These are phyloP conservation scores for Alosa sapidissima DNA, from an alignment of 2,797 vertebrate species.

Conservation along the genomic window DNA sequence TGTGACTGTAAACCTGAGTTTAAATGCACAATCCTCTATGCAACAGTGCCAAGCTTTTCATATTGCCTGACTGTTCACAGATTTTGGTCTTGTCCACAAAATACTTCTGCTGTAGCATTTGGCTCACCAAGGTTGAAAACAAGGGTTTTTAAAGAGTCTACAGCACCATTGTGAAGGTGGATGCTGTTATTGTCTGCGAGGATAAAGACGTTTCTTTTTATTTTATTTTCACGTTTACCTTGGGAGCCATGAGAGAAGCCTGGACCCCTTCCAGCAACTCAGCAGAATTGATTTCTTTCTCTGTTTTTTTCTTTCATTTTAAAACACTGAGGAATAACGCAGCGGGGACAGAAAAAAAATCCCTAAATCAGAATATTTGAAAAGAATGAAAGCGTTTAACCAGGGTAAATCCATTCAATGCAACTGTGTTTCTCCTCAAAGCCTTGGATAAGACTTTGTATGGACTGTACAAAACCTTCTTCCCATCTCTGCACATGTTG, in stretches of 20 bases:
- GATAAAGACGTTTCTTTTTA: slow-evolving; percentile 36
- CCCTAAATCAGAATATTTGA: background rate
- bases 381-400: slow-evolving; percentile 23
- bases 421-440: slow-evolving; percentile 11
- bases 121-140: slow-evolving; percentile 45
- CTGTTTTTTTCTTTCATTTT: slow-evolving; percentile 16
- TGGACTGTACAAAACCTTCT: background rate
- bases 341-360: background rate
- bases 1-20: background rate
- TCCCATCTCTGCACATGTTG: background rate
- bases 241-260: slow-evolving; percentile 42
- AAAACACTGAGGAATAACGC: slow-evolving; percentile 31
- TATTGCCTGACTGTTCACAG: background rate
- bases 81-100: background rate
- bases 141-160: slow-evolving; percentile 22
- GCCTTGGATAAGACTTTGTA: slow-evolving; percentile 22
- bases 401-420: slow-evolving; percentile 5
- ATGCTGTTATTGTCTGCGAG: slow-evolving; percentile 34
- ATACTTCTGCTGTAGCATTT: slow-evolving; percentile 20
- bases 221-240: slow-evolving; percentile 37
- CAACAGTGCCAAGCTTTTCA: background rate
- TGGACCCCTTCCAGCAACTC: slow-evolving; percentile 36
- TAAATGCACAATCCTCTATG: too few species aligned
- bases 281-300: slow-evolving; percentile 30
- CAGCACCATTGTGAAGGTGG: slow-evolving; percentile 33